Evolutionary conservation across 1,140 invertebrate species (phyloP), one percentile per base, ranked within the genome.

Genomic region (Drosophila trapezifrons): DNA sequence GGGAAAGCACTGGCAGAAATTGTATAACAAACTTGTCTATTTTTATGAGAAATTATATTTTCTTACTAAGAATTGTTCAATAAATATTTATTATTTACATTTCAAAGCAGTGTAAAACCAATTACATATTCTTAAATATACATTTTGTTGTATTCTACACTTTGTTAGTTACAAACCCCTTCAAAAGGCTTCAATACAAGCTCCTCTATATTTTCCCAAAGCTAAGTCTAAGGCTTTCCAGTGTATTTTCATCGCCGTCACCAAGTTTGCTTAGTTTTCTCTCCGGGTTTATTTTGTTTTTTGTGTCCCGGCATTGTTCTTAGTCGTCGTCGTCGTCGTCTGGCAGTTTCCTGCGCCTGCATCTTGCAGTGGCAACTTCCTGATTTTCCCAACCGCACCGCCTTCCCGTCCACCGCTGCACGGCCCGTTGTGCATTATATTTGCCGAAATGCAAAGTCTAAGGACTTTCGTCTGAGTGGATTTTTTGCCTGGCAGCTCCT

Each of bases 381-480:
- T 86, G 78, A 82, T 79, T 82, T 83, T 71, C 75, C 51, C 63
- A 51, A 43, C 49, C 58, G 38, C 77, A 59, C 63, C 51, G 40
- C 8, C 56, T 54, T 27, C 38, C 22, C 42, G 43, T n/a, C 10
- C 49, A 10, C 27, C 37, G 25, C 15, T 56, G 46, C 60, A 73
- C 32, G 65, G 57, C 64, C 67, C 63, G 76, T 57, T 65, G 63
- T 81, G 75, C 80, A 78, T 78, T 86, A 87, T 89, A 80, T 86
- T 86, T 76, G 79, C 87, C 82, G 84, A 90, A 90, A 87, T 78
- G 87, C 78, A 76, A 76, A 86, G 87, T 90, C 87, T 90, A 90
- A 90, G 87, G 87, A 90, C 87, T 90, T 90, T 90, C 70, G 87
- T 90, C 87, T 90, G 87, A 90, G 87, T 90, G 87, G 87, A 90